phyloP scores from a whole-genome alignment of 2,888 invertebrate genomes.

The Zelleria hepariella region DNA sequence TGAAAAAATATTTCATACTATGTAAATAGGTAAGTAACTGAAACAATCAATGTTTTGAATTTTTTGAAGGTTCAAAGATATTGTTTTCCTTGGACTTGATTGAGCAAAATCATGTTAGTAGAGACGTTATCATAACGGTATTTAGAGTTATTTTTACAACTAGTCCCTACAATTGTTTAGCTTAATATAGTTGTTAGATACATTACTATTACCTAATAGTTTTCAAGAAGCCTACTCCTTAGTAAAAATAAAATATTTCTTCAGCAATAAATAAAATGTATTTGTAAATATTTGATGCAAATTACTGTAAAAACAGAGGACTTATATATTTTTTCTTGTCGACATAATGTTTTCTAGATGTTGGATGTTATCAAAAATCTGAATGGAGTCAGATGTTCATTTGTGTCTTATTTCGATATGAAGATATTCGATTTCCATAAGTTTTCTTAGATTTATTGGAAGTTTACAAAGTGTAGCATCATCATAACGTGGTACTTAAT shows the following conservation, averaged over 20 bases:
- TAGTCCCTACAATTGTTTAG: constrained; percentile 62
- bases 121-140: constrained; percentile 32
- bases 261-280: constrained; percentile 65
- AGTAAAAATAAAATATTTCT: constrained; percentile 53
- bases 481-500: background rate
- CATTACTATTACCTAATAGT: constrained; percentile 37
- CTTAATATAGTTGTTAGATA: constrained; percentile 51
- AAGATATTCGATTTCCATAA: background rate
- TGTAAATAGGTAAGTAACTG: constrained; percentile 1
- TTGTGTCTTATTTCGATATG: background rate
- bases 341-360: constrained; percentile 12
- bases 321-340: constrained; percentile 61
- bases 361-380: background rate
- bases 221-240: constrained; percentile 41
- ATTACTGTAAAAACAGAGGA: constrained; percentile 62
- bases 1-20: constrained; percentile 20
- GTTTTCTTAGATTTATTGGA: background rate
- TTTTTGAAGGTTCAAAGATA: background rate
- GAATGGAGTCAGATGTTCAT: background rate
- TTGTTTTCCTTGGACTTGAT: constrained; percentile 9
- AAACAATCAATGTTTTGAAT: background rate
- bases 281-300: constrained; percentile 59
- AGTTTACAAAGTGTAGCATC: background rate
- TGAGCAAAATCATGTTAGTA: constrained; percentile 23
- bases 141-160: constrained; percentile 64